Evolutionary conservation across 2,888 invertebrate genomes (phyloP), one percentile per base, ranked within the genome.

Genomic region (Poecilus cupreus): DNA sequence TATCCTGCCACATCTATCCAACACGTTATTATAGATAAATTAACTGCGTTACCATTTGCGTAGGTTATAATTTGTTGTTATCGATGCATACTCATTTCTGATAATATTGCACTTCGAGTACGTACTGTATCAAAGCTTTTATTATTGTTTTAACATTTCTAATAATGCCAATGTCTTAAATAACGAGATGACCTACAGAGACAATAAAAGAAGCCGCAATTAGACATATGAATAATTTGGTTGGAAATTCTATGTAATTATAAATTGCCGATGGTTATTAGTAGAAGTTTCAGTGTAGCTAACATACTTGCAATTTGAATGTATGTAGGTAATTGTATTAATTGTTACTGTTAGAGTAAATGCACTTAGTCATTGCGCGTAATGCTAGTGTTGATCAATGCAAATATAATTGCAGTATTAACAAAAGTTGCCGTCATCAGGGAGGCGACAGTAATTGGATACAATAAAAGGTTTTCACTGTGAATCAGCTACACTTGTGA

Each of bases 321-420:
- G 3, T 43, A 43, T 43, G 43, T 60, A 26, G 60, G 24, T 24
- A 60, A 60, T 26, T 26, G 26, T 13, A 60, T 22, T 60, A 32
- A 24, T 60, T 60, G 60, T 60, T 60, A 24, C 26, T 60, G 60
- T 60, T 60, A 24, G 32, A 5, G 60, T 26, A 26, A 60, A 60
- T 60, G 24, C 6, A 24, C 24, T 54, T 60, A 26, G 60, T 60
- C 60, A 60, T 60, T 26, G 13, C 26, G 5, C 6, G 26, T 60
- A 60, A 60, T 60, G 60, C 60, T 60, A 60, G 22, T 60, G 60
- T 60, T 60, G 24, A 60, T 60, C 60, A 60, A 26, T 24, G 24
- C 26, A 60, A 60, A 60, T 24, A 60, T 60, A 60, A 60, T 60
- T 60, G 26, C 60, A 26, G 26, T n/a, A 60, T 60, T 60, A 22